Conservation (phyloP, 2,888 invertebrate species). For the Ophion obscuratus region DNA sequence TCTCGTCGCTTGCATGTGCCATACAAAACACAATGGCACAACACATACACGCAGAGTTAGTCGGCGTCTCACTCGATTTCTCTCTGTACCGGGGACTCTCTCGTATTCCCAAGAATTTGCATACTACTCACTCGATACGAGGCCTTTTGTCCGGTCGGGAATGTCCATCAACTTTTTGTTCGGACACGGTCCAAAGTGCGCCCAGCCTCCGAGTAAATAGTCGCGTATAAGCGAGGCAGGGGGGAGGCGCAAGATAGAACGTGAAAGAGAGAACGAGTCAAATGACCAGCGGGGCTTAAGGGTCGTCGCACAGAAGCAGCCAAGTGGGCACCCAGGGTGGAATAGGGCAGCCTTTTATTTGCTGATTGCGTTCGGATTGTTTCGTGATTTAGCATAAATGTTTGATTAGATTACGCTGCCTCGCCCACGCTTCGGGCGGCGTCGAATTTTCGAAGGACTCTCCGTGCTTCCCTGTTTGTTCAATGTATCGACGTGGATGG, state of each 20-base stretch:
- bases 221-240: constrained; percentile 55
- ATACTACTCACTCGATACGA: constrained; percentile 77
- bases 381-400: constrained; percentile 85
- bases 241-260: constrained; percentile 36
- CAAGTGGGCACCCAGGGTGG: constrained; percentile 58
- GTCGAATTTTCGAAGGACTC: constrained; percentile 50
- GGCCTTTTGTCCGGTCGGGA: constrained; percentile 82
- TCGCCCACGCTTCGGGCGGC: constrained; percentile 49
- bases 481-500: constrained; percentile 73
- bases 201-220: constrained; percentile 81
- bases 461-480: constrained; percentile 71
- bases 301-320: constrained; percentile 72
- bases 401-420: constrained; percentile 82
- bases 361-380: constrained; percentile 84
- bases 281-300: constrained; percentile 83
- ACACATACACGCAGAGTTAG: constrained; percentile 35
- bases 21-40: constrained; percentile 45
- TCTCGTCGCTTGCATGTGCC: constrained; percentile 42
- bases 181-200: constrained; percentile 69
- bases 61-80: constrained; percentile 59
- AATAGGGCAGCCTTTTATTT: constrained; percentile 81
- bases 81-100: constrained; percentile 52
- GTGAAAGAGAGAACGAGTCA: constrained; percentile 78
- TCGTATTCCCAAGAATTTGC: constrained; percentile 79
- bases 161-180: constrained; percentile 84